Base-by-base conservation (phyloP, 2,888 invertebrate genomes). In the Elysia crispata region DNA sequence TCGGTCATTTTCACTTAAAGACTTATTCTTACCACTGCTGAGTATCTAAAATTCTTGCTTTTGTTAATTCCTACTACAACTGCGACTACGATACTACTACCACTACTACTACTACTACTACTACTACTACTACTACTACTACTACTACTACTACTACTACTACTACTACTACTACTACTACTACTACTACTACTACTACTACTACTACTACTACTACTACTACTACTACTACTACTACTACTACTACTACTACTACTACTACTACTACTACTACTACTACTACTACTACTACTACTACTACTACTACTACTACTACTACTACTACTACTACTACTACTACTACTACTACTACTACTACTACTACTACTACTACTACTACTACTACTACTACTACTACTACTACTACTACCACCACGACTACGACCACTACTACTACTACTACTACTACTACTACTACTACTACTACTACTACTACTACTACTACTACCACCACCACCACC, bases 291-390 rank as follows among this genome's bases (percentile, higher is more conserved):
- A 30, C 31, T 67, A 23, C 31, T 67, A 28, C 31, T 67, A 28
- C 31, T 67, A 28, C 31, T 67, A 25, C n/a, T 67, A 49, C 23
- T 72, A 72, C 23, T 72, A 72, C 50, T 72, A 72, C 50, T 72
- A 67, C 31, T 67, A 67, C 25, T 49, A 72, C 50, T 72, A 72
- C n/a, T 72, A 23, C n/a, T 72, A 72, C 30, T 13, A 72, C 50
- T 72, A 49, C 50, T 72, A 49, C 50, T 72, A 72, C 50, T 72
- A 72, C 50, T 72, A 72, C 23, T 41, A 72, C 50, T 72, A 72
- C 50, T 72, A 72, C 50, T 49, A 49, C 50, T 72, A 72, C 50
- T 72, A 72, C 50, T 15, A 41, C 50, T 72, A 72, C 50, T 72
- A 72, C n/a, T 72, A 72, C 25, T 72, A 72, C 50, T 72, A 49